Evolutionary conservation across 2,888 invertebrate genomes (phyloP), one percentile per base, ranked within the genome.

Genomic region (Scotopteryx bipunctaria): DNA sequence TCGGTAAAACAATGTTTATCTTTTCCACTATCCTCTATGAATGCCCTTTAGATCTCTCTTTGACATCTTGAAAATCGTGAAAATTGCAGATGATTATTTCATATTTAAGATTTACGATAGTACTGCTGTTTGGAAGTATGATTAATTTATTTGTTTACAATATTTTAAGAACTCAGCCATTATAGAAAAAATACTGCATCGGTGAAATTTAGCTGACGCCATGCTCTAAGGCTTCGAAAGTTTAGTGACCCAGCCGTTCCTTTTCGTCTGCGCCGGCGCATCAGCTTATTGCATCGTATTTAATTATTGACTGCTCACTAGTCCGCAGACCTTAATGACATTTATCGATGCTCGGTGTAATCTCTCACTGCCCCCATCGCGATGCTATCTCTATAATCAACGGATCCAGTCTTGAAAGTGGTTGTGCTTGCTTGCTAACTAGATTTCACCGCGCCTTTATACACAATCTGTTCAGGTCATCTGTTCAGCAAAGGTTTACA

Each of bases 261-360:
- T 3, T 5, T 6, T 0, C 3, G 5, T 5, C 54, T 44, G 44
- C 16, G 38, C 15, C 16, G 29, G 15, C 37, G 32, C 49, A 54
- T 57, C 45, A 16, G 33, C 27, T 48, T 40, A 47, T 58, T 66
- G 60, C 62, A 64, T 59, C 57, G 57, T 23, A 51, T 52, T 53
- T 63, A 64, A 69, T 71, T 66, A 65, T 63, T 41, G 61, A 61
- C 29, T 43, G 55, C 53, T 36, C 49, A 55, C 55, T 57, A 48
- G 40, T 43, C 35, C 23, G 40, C 46, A 45, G 36, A 45, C 54
- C 27, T 48, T 57, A 63, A 58, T 53, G 57, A 49, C 58, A 58
- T 58, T 58, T 57, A 58, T 53, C 52, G 50, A 58, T 53, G 27
- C 41, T 17, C 43, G 17, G 29, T 19, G 46, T 48, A 37, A 57